These are phyloP conservation scores for Harpagoxenus sublaevis DNA, from an alignment of 2,888 invertebrate species.

Conservation along the genomic window DNA sequence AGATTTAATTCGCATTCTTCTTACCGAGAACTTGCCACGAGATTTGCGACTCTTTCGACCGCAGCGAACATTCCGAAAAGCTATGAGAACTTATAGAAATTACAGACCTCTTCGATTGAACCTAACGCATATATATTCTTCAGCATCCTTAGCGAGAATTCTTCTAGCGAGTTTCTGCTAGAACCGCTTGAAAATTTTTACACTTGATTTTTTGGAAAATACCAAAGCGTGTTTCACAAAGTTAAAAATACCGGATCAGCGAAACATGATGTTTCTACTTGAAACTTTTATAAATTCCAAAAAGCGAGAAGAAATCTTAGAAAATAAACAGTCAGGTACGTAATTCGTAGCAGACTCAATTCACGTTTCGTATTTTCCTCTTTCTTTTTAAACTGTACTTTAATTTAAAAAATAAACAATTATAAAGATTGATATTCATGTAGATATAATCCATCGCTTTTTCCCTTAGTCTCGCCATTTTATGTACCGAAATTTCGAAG, in stretches of 20 bases:
- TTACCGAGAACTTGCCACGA: conserved; percentile 16
- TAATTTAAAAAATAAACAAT: background rate
- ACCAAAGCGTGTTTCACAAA: background rate
- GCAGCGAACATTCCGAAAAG: conserved; percentile 46
- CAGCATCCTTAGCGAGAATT: conserved; percentile 27
- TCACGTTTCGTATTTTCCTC: background rate
- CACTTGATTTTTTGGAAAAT: conserved; percentile 8
- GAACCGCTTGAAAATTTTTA: conserved; percentile 17
- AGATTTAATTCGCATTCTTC: conserved; percentile 50
- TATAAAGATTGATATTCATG: background rate
- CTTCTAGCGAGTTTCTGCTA: conserved; percentile 12
- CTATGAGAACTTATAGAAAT: conserved; percentile 41
- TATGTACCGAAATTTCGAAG: background rate
- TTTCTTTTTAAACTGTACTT: background rate
- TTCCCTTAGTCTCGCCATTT: background rate
- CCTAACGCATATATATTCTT: conserved; percentile 35
- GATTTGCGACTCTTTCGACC: conserved; percentile 42
- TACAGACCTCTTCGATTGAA: conserved; percentile 38
- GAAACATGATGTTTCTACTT: background rate
- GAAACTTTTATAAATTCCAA: background rate
- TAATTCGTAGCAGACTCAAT: background rate
- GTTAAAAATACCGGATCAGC: conserved; percentile 14
- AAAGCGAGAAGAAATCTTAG: background rate
- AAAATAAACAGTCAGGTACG: background rate
- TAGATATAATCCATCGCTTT: background rate